phyloP scores from a whole-genome alignment of 2,888 invertebrate genomes.

The Sipha maydis region DNA sequence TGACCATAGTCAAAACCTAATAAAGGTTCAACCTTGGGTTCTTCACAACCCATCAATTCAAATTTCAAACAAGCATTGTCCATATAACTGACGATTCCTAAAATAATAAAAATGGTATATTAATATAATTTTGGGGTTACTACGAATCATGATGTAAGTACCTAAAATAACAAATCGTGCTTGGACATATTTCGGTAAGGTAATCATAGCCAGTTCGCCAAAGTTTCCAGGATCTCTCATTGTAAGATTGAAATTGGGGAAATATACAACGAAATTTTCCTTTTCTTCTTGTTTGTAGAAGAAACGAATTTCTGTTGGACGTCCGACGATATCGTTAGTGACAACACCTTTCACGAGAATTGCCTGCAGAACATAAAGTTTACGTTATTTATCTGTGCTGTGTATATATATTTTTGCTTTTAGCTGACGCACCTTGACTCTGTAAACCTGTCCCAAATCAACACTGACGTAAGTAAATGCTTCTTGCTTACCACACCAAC shows the following conservation, averaged over 20 bases:
- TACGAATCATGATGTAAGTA: slow-evolving; percentile 63
- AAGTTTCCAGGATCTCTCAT: slow-evolving; percentile 97
- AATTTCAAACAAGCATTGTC: slow-evolving; percentile 96
- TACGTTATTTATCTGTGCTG: neutral
- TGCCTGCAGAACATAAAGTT: slow-evolving; percentile 69
- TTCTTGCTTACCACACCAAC: slow-evolving; percentile 97
- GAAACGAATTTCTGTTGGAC: slow-evolving; percentile 95
- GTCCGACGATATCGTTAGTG: slow-evolving; percentile 92
- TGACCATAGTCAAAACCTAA: slow-evolving; percentile 92
- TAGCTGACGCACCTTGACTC: slow-evolving; percentile 74
- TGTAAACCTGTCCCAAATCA: slow-evolving; percentile 90
- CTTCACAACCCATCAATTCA: slow-evolving; percentile 95
- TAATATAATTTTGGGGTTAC: neutral
- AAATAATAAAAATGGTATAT: slow-evolving; percentile 77
- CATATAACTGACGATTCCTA: slow-evolving; percentile 94
- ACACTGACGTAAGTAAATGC: slow-evolving; percentile 96
- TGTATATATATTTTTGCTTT: neutral
- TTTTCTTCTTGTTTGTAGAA: slow-evolving; percentile 95
- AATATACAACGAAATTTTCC: slow-evolving; percentile 96
- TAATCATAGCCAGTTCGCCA: slow-evolving; percentile 95
- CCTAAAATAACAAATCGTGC: slow-evolving; percentile 90
- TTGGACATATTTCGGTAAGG: slow-evolving; percentile 90
- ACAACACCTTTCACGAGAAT: slow-evolving; percentile 94
- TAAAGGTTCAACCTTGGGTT: slow-evolving; percentile 82
- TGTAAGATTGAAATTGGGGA: slow-evolving; percentile 94